A percentile compares a stretch with the other conserved stretches of the same genome.
These are phyloP conservation scores for Xanthia icteritia DNA, from an alignment of 2,888 invertebrate genomes.

Conservation along the genomic window DNA sequence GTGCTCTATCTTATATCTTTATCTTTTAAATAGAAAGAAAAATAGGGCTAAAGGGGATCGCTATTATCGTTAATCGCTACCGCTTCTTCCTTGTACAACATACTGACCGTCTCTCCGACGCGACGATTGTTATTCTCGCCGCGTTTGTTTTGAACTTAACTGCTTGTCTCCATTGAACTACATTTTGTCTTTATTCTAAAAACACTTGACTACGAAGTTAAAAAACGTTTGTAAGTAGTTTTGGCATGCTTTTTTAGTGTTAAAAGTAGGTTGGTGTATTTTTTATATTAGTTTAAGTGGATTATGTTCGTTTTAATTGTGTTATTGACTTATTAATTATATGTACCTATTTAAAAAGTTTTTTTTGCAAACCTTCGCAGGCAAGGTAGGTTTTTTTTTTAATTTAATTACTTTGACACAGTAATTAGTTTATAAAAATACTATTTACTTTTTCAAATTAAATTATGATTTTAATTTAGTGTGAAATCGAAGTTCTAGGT, in stretches of 20 bases:
- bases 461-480: slow-evolving; percentile 5
- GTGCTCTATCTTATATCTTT: too few relatives aligned
- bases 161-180: slow-evolving; percentile 42
- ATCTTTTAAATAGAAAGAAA: too few relatives aligned
- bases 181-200: slow-evolving; percentile 29
- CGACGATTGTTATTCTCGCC: slow-evolving; percentile 34
- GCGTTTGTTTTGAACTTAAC: slow-evolving; percentile 50
- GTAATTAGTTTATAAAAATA: too few relatives aligned
- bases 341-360: too few relatives aligned
- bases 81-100: background rate
- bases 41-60: background rate
- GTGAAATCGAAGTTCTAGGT: too few relatives aligned
- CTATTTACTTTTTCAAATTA: too few relatives aligned
- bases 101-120: background rate
- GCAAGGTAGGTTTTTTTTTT: too few relatives aligned
- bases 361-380: too few relatives aligned
- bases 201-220: slow-evolving; percentile 6
- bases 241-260: background rate
- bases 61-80: slow-evolving; percentile 7
- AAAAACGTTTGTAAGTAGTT: background rate
- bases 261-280: background rate
- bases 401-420: too few relatives aligned
- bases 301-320: background rate
- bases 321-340: background rate
- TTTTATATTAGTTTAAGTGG: background rate